Base-by-base conservation (phyloP, 2,797 vertebrate genomes). In the Pseudochirops cupreus region DNA sequence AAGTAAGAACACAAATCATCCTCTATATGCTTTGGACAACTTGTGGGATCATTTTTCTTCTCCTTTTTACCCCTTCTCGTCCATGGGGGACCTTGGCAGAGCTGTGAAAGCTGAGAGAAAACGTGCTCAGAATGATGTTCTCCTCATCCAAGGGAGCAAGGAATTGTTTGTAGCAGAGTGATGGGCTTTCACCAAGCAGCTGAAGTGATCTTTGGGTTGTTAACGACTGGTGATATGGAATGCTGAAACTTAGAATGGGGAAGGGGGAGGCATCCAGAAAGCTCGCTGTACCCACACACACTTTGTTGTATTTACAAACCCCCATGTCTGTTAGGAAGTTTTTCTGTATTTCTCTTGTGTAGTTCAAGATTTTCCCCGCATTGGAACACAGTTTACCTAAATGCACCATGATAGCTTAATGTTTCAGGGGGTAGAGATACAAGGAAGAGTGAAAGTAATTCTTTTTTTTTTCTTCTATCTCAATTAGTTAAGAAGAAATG, bases 111-210 rank as follows among this genome's bases (percentile, higher is more conserved):
- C 98, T 96, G 98, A 97, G 97, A 91, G 98, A 97, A 98, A 98
- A 99, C 97, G 98, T 99, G 99, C 98, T 98, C 98, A 96, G 99
- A 99, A 99, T 99, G 98, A 96, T 95, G 98, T 97, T 97, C 95
- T 11, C 91, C 95, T 95, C 82, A n/a, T 92, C 91, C 57, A 96
- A 95, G 93, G 87, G 94, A 97, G 94, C 28, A 33, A 67, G 96
- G 97, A 95, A 95, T 97, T 98, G 98, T 98, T 98, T 97, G 97
- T 92, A 94, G 93, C 67, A 89, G 96, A 96, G 97, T 94, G 1
- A 97, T 94, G 98, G 95, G 98, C 96, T 98, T 97, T 98, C 94
- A 93, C 74, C 14, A 93, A 96, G 95, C 97, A 97, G 16, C 97
- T 92, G 94, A 98, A 96, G 95, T 94, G 96, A 24, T 1, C 39